phyloP scores from a whole-genome alignment of 2,888 invertebrate species.

The Endomychus coccineus region DNA sequence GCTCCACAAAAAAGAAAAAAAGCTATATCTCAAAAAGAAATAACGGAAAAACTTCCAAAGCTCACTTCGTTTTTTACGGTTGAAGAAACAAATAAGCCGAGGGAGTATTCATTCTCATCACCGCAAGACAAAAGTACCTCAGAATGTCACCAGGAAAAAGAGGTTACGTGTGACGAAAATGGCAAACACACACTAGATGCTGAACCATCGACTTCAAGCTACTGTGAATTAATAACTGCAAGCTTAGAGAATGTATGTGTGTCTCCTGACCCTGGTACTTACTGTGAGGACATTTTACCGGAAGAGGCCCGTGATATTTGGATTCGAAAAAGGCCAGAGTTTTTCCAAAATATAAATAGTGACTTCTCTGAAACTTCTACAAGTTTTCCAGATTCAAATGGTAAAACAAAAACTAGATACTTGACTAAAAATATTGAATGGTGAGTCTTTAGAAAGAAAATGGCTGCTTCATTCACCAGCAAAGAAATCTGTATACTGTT shows the following conservation, averaged over 20 bases:
- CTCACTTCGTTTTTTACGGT: constrained; percentile 13
- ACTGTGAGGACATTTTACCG: constrained; percentile 15
- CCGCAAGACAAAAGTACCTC: constrained; percentile 10
- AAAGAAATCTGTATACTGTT: constrained; percentile 19
- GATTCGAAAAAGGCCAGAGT: constrained; percentile 19
- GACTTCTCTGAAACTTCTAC: too few species aligned
- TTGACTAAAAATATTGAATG: too few species aligned
- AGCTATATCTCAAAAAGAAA: too few species aligned
- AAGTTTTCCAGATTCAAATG: too few species aligned
- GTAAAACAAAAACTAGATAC: too few species aligned
- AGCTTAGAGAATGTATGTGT: too few species aligned
- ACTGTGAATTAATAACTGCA: too few species aligned
- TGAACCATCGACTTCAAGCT: not conserved
- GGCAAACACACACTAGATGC: not conserved
- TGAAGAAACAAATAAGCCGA: constrained; percentile 5
- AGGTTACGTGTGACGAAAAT: constrained; percentile 5
- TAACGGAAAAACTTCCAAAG: constrained; percentile 11
- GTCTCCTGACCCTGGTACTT: constrained; percentile 14
- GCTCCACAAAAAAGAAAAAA: too few species aligned
- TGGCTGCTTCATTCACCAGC: too few species aligned
- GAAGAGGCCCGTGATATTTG: constrained; percentile 19
- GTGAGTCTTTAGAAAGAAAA: too few species aligned
- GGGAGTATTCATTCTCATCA: constrained; percentile 11
- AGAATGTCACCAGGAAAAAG: constrained; percentile 9
- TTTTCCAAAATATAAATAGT: constrained; percentile 20